A percentile compares a stretch with the other conserved stretches of the same genome.
These are phyloP conservation scores for Malurus cyaneus DNA, from an alignment of 2,113 vertebrate genomes.

Conservation along the genomic window DNA sequence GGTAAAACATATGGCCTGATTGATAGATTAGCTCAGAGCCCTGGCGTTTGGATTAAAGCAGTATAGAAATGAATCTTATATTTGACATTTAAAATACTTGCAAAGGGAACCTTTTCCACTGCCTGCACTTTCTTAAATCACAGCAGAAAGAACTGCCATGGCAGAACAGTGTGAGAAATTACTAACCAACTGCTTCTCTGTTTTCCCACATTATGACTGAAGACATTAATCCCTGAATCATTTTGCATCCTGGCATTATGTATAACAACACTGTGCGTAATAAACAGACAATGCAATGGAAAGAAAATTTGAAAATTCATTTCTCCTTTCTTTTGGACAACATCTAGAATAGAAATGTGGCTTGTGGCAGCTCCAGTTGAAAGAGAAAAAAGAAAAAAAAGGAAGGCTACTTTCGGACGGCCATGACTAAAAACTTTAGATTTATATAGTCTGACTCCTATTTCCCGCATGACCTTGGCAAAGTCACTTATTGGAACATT, in stretches of 20 bases:
- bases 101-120: constrained; percentile 70
- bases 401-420: background rate
- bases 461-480: background rate
- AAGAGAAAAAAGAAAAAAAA: background rate
- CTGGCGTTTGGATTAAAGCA: constrained; percentile 77
- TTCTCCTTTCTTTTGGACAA: background rate
- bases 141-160: constrained; percentile 59
- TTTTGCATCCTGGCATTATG: constrained; percentile 36
- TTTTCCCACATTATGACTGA: constrained; percentile 64
- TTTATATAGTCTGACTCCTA: constrained; percentile 3
- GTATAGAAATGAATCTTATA: constrained; percentile 75
- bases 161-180: constrained; percentile 67
- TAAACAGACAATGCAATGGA: constrained; percentile 23
- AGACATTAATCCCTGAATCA: constrained; percentile 53
- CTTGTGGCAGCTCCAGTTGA: background rate
- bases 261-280: background rate
- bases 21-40: constrained; percentile 67
- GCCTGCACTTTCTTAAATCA: constrained; percentile 75
- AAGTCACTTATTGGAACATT: constrained; percentile 39
- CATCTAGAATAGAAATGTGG: constrained; percentile 23
- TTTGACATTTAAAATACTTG: constrained; percentile 78
- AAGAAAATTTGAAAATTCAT: constrained; percentile 10
- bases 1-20: constrained; percentile 57
- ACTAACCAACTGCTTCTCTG: constrained; percentile 57
- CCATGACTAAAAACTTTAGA: constrained; percentile 5